Evolutionary conservation across 2,113 vertebrate species (phyloP).

Genomic region (Physeter macrocephalus): DNA sequence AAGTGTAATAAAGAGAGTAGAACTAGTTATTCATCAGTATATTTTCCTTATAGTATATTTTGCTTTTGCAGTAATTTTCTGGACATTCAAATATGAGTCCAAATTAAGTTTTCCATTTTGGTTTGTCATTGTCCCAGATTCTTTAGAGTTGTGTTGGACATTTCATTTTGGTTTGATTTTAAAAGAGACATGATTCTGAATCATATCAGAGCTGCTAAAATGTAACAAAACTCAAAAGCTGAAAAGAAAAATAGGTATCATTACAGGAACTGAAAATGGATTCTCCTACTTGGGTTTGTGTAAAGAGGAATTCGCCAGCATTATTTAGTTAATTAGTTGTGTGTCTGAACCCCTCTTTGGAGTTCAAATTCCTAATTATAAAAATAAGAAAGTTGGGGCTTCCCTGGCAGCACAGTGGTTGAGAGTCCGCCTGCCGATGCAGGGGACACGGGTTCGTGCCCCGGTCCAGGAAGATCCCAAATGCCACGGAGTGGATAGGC

Average conservation of each 20-base stretch:
- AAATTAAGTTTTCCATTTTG: background rate
- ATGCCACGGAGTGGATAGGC: too few relatives aligned
- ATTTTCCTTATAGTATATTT: background rate
- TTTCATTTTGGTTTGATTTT: slow-evolving; percentile 17
- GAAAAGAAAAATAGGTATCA: background rate
- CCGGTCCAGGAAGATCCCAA: too few relatives aligned
- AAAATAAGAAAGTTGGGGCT: slow-evolving; percentile 6
- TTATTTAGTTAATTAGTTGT: background rate
- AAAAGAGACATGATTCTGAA: background rate
- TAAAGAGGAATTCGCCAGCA: background rate
- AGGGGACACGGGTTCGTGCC: too few relatives aligned
- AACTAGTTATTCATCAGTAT: background rate
- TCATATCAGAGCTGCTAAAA: background rate
- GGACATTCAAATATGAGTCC: background rate
- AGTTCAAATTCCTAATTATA: background rate
- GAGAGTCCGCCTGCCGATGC: too few relatives aligned
- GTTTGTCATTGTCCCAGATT: background rate
- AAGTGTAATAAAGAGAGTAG: background rate
- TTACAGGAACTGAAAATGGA: rapidly evolving
- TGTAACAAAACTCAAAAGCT: background rate
- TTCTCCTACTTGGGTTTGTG: background rate
- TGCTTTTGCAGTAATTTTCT: background rate
- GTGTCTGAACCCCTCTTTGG: background rate
- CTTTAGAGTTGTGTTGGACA: background rate
- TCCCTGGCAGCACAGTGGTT: too few relatives aligned